Conservation (phyloP, 2,113 vertebrate genomes). For the Gnathonemus longibarbis region DNA sequence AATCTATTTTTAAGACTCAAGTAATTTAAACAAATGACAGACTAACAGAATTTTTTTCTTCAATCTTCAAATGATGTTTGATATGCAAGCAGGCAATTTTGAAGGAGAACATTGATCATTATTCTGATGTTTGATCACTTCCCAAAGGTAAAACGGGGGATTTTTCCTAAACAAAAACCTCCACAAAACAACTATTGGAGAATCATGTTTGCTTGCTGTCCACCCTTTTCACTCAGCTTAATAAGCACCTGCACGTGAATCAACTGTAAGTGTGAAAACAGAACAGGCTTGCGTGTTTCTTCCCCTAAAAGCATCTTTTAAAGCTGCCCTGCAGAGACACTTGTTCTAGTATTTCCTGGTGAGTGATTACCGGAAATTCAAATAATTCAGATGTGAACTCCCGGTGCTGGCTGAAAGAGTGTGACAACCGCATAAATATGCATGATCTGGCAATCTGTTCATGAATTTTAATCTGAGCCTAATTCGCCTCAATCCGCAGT, state of each 20-base stretch:
- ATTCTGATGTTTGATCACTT: neutral
- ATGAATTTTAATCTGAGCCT: slow-evolving; percentile 43
- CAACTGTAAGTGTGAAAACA: neutral
- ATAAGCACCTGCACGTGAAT: neutral
- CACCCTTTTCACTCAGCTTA: neutral
- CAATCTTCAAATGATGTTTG: neutral
- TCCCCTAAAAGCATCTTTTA: slow-evolving; percentile 18
- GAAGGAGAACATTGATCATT: neutral
- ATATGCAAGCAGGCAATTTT: neutral
- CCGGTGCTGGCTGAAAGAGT: neutral
- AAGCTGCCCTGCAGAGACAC: slow-evolving; percentile 13
- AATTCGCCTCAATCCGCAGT: slow-evolving; percentile 39
- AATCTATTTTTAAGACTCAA: neutral
- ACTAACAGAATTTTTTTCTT: neutral
- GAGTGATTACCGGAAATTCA: slow-evolving; percentile 30
- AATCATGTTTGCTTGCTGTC: neutral
- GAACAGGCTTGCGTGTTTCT: neutral
- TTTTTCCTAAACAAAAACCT: neutral
- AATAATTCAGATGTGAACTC: slow-evolving; percentile 33
- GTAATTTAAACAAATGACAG: neutral
- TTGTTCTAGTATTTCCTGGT: slow-evolving; percentile 26
- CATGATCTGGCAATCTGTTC: slow-evolving; percentile 37
- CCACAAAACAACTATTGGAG: neutral
- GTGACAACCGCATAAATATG: slow-evolving; percentile 39
- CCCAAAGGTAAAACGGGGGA: neutral